Percentiles rank a stretch among this genome's conserved stretches.
Evolutionary conservation across 2,113 vertebrate genomes (phyloP).

Genomic region (Ancistrus triradiatus): DNA sequence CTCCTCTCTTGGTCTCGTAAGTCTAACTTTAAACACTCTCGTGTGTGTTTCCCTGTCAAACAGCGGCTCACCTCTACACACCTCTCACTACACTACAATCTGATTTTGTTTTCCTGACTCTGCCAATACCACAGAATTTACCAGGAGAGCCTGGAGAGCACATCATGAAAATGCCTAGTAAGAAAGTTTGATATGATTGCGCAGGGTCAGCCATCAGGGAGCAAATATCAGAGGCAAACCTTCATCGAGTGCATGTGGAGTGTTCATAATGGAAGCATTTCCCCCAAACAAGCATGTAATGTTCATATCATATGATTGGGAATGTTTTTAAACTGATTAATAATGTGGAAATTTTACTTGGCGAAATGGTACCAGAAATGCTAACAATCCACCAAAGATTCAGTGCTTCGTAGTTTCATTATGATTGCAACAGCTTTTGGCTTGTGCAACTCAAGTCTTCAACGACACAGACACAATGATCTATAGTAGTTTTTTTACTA

Average conservation of each 20-base stretch:
- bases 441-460: slow-evolving; percentile 50
- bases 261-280: slow-evolving; percentile 45
- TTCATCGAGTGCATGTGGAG: slow-evolving; percentile 45
- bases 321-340: slow-evolving; percentile 43
- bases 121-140: slow-evolving; percentile 33
- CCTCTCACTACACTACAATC: slow-evolving; percentile 22
- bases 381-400: too few relatives aligned
- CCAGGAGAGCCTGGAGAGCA: slow-evolving; percentile 1
- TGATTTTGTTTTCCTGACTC: slow-evolving; percentile 38
- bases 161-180: slow-evolving; percentile 27
- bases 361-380: too few relatives aligned
- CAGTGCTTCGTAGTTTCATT: slow-evolving; percentile 15
- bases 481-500: too few relatives aligned
- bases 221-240: slow-evolving; percentile 45
- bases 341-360: slow-evolving; percentile 38
- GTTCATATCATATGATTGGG: slow-evolving; percentile 20
- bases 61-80: slow-evolving; percentile 19
- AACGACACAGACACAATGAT: too few relatives aligned
- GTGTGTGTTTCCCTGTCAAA: slow-evolving; percentile 36
- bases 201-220: slow-evolving; percentile 45
- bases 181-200: slow-evolving; percentile 34
- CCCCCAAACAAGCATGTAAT: slow-evolving; percentile 43
- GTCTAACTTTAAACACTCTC: slow-evolving; percentile 33
- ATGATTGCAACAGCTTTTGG: slow-evolving; percentile 38
- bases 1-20: slow-evolving; percentile 22